Evolutionary conservation across 2,113 vertebrate species (phyloP), one percentile per base, ranked within the genome.

Genomic region (Eretmochelys imbricata): DNA sequence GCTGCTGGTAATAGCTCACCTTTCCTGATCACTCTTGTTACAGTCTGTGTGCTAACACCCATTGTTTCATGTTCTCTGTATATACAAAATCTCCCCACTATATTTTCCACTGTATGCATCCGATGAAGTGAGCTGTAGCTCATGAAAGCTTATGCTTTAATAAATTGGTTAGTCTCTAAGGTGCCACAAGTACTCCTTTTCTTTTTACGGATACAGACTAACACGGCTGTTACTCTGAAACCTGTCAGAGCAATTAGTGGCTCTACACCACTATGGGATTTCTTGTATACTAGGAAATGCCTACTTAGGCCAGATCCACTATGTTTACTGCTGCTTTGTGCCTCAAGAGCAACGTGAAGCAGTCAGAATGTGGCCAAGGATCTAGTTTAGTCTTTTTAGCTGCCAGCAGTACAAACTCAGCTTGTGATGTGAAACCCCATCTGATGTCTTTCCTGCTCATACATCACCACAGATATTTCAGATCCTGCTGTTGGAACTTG

Each of bases 401-500:
- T 85, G 83, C 46, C 87, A 69, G 65, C 65, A 38, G 65, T n/a
- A 38, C 65, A 93, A 84, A 94, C 31, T 54, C 22, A 46, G 17
- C 50, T 96, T 88, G 50, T 62, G 85, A 84, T 29, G 86, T 48
- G 31, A 54, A 87, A 79, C 46, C 91, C 94, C 87, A 92, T 94
- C 93, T 96, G 92, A 62, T 88, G 72, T 92, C 88, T 88, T 89
- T 50, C 92, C 88, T 90, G 90, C 80, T 91, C 35, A 85, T 20
- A 86, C 16, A 46, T 92, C 89, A 80, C 3, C 27, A 42, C 46
- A 49, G 82, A 2, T 80, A 62, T 62, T 80, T 90, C 35, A 95
- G 83, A 89, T 91, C 95, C 79, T 84, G 75, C 83, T 93, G 90
- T 92, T 93, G 89, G 90, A 96, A 79, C 1, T 85, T 85, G 83